These are phyloP conservation scores for Vanessa cardui DNA, from an alignment of 2,888 invertebrate genomes.

Conservation along the genomic window DNA sequence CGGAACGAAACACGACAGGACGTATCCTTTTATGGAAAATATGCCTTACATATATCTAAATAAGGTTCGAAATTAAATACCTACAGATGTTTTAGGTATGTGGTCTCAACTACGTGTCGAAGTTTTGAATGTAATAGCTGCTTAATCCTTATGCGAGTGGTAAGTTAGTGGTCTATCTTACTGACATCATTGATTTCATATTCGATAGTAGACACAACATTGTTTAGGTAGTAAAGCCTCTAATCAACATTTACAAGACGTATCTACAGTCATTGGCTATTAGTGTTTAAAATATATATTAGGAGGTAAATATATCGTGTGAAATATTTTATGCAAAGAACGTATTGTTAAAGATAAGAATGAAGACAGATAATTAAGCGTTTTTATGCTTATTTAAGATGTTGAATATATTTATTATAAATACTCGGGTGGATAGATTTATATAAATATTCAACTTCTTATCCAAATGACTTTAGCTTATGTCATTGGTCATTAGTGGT, in stretches of 20 bases:
- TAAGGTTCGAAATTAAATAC: background rate
- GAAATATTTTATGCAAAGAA: background rate
- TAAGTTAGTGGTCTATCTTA: no score
- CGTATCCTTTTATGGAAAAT: background rate
- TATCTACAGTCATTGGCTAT: background rate
- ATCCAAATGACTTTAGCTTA: no score
- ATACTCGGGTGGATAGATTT: no score
- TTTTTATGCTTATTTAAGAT: background rate
- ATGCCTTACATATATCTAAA: background rate
- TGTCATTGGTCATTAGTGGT: no score
- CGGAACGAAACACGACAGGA: background rate
- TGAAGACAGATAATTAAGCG: background rate
- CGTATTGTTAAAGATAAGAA: background rate
- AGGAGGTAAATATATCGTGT: slow-evolving; percentile 6
- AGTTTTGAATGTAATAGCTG: slow-evolving; percentile 2
- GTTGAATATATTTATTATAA: no score
- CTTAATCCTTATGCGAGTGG: background rate
- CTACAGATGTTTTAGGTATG: background rate
- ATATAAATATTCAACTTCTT: no score
- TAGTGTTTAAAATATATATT: background rate
- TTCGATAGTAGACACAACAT: no score
- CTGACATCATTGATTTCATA: no score
- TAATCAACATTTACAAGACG: no score
- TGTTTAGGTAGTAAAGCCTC: no score
- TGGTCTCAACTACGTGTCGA: background rate